Evolutionary conservation across 2,113 vertebrate species (phyloP).

Genomic region (Equus quagga): DNA sequence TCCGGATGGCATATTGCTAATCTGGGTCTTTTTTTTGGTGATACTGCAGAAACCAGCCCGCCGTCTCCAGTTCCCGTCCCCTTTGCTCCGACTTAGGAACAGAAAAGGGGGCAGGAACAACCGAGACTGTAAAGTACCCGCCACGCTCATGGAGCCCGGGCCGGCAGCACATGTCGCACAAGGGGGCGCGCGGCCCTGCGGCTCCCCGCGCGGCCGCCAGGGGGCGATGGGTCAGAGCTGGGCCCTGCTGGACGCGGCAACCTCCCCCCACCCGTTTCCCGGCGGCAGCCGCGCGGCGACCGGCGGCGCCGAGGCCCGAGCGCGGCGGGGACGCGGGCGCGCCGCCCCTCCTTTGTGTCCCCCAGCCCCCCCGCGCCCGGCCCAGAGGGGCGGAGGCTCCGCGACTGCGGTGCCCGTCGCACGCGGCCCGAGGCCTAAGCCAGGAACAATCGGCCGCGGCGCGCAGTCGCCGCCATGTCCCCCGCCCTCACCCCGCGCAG

Average conservation of each 20-base stretch:
- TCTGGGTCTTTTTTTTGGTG: background rate
- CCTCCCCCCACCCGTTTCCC: conserved; percentile 52
- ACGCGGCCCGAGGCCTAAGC: conserved; percentile 91
- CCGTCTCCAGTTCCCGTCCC: background rate
- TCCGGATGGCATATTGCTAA: background rate
- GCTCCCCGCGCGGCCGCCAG: conserved; percentile 63
- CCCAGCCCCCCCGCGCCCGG: conserved; percentile 83
- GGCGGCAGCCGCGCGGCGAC: conserved; percentile 71
- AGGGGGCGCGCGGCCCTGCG: conserved; percentile 66
- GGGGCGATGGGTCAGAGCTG: conserved; percentile 76
- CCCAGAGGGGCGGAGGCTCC: conserved; percentile 75
- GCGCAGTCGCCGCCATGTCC: conserved; percentile 89
- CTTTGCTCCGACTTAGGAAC: background rate
- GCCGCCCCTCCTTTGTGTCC: conserved; percentile 88
- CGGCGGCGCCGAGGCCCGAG: conserved; percentile 36
- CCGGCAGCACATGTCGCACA: conserved; percentile 84
- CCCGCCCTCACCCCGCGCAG: conserved; percentile 88
- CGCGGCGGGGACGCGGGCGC: conserved; percentile 72
- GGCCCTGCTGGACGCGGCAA: conserved; percentile 76
- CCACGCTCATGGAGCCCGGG: conserved; percentile 82
- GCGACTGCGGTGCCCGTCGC: conserved; percentile 82
- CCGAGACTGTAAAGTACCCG: conserved; percentile 73
- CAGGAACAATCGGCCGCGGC: conserved; percentile 87
- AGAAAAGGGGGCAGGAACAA: background rate
- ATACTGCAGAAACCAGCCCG: accelerated